Conservation (phyloP, 2,888 invertebrate genomes). For the Deilephila porcellus region DNA sequence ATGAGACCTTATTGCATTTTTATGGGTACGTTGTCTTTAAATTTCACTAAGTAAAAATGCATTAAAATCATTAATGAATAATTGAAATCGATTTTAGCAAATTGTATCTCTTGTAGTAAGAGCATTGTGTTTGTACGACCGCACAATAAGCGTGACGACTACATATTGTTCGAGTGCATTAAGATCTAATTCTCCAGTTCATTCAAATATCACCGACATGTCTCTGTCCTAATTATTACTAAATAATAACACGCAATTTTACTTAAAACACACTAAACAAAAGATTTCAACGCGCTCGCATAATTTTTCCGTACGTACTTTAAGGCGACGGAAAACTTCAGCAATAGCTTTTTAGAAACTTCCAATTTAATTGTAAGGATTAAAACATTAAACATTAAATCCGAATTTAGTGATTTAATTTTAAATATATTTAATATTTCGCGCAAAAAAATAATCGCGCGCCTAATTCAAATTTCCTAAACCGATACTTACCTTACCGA, state of each 20-base stretch:
- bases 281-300: conserved; percentile 22
- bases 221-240: background rate
- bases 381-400: background rate
- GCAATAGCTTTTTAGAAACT: background rate
- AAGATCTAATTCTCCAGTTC: background rate
- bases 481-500: background rate
- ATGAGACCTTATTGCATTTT: no score
- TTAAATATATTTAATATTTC: background rate
- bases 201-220: conserved; percentile 5
- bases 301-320: background rate
- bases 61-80: background rate
- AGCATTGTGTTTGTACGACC: background rate
- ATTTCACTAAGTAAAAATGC: background rate
- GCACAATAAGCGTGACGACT: background rate
- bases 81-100: background rate
- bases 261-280: background rate
- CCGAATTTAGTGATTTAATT: background rate
- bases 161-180: conserved; percentile 7
- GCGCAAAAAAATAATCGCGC: background rate
- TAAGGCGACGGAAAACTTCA: background rate
- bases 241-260: background rate
- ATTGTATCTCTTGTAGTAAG: background rate
- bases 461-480: background rate
- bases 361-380: background rate
- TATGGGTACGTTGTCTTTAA: background rate